Percentiles rank a stretch among this genome's conserved stretches.
Conservation (phyloP, 2,888 invertebrate species). For the Gibbula magus region DNA sequence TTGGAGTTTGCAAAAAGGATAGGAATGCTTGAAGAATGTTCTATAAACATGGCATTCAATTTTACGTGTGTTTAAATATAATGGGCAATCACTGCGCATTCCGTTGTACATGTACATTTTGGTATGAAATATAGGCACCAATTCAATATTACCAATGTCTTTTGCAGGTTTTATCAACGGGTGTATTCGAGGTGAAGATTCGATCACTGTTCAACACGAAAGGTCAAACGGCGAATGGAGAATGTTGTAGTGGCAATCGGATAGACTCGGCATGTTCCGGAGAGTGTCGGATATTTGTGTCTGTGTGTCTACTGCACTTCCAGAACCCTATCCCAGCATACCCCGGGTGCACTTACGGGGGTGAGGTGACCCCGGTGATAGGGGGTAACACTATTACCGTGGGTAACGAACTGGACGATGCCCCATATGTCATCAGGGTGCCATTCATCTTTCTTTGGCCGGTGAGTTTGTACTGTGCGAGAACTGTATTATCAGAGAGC, state of each 20-base stretch:
- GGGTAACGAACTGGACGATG: conserved; percentile 27
- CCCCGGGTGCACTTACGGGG: conserved; percentile 91
- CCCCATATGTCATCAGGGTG: conserved; percentile 38
- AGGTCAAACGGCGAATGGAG: conserved; percentile 51
- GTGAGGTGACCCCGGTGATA: conserved; percentile 89
- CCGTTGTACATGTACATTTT: too few species aligned
- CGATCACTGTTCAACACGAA: conserved; percentile 54
- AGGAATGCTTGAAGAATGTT: too few species aligned
- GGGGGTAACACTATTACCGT: conserved; percentile 58
- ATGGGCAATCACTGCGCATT: too few species aligned
- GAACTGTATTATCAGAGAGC: too few species aligned
- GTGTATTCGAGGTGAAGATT: conserved; percentile 58
- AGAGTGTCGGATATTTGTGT: conserved; percentile 57
- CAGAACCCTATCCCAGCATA: conserved; percentile 85
- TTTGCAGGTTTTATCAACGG: conserved; percentile 53
- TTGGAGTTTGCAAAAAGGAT: too few species aligned
- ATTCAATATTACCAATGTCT: not conserved
- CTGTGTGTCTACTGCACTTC: conserved; percentile 94
- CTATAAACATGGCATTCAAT: too few species aligned
- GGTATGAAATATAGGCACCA: not conserved
- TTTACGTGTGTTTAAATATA: too few species aligned
- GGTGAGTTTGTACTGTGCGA: conserved; percentile 41
- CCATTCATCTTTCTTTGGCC: conserved; percentile 62
- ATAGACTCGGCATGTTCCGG: conserved; percentile 46
- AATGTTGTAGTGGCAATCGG: conserved; percentile 50